phyloP scores from a whole-genome alignment of 2,113 vertebrate genomes.

The human region GRCh38 chr11:92757001-92757500 shows the following conservation, averaged over 20 bases:
- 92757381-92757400: not conserved
- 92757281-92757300: not conserved
- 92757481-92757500: not conserved
- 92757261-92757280: not conserved
- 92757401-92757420: not conserved
- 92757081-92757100: no score
- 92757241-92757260: not conserved
- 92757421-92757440: not conserved
- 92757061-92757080: no score
- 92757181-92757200: no score
- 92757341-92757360: not conserved
- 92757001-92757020: no score
- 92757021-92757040: no score
- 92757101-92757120: no score
- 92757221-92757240: not conserved
- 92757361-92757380: not conserved
- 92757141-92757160: no score
- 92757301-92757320: constrained; percentile 5
- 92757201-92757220: accelerated
- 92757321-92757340: constrained; percentile 37
- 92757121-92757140: no score
- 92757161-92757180: no score
- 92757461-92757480: not conserved
- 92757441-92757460: not conserved
- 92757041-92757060: no score